Conservation (phyloP, 2,888 invertebrate genomes). For the Ormyrus labotus region DNA sequence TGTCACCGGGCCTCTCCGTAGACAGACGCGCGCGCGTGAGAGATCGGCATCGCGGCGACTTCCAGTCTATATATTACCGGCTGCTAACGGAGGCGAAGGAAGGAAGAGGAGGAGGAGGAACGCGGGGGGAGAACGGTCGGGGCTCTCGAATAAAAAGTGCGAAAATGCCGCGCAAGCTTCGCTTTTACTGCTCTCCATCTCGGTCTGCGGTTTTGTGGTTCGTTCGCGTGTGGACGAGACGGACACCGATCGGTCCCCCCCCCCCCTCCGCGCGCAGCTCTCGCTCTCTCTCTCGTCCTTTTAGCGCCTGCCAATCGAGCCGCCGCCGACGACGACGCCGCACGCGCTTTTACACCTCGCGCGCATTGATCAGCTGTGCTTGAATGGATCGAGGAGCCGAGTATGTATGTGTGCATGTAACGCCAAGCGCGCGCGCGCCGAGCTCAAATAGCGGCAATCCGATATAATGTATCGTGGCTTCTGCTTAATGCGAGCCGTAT, state of each 20-base stretch:
- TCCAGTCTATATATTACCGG: slow-evolving; percentile 32
- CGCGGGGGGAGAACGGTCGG: background rate
- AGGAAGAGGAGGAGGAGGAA: background rate
- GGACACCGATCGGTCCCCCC: background rate
- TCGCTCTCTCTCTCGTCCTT: background rate
- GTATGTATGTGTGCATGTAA: background rate
- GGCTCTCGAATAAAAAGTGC: slow-evolving; percentile 28
- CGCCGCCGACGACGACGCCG: background rate
- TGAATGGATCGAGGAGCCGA: background rate
- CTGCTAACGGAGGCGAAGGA: background rate
- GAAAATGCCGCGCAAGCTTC: slow-evolving; percentile 45
- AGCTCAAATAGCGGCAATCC: slow-evolving; percentile 35
- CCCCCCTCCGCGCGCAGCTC: background rate
- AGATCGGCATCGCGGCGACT: background rate
- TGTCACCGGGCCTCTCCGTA: slow-evolving; percentile 11
- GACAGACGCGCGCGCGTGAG: background rate
- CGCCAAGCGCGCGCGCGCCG: background rate
- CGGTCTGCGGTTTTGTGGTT: slow-evolving; percentile 44
- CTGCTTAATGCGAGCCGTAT: slow-evolving; percentile 29
- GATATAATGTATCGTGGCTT: slow-evolving; percentile 17
- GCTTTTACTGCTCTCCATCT: slow-evolving; percentile 9
- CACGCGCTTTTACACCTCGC: slow-evolving; percentile 32
- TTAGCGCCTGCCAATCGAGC: background rate
- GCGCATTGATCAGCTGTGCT: slow-evolving; percentile 45
- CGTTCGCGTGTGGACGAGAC: background rate